Evolutionary conservation across 2,113 vertebrate genomes (phyloP).

Genomic region (Regulus satrapa): DNA sequence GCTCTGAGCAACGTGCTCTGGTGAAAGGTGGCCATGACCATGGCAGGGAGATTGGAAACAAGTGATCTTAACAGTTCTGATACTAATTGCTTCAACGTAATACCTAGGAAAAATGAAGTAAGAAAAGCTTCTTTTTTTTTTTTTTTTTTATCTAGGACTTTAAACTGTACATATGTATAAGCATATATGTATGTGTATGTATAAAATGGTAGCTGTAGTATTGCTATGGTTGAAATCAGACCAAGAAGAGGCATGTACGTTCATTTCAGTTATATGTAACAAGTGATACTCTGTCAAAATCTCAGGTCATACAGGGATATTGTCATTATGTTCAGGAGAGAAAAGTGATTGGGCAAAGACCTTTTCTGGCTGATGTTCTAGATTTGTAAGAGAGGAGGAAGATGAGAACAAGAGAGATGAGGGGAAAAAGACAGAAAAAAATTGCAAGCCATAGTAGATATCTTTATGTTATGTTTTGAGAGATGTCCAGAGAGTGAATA

Average conservation of each 20-base stretch:
- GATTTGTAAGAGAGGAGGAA: background rate
- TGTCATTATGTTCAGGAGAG: background rate
- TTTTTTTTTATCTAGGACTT: background rate
- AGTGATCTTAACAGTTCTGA: background rate
- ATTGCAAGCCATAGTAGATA: background rate
- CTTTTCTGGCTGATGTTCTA: background rate
- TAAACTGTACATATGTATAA: background rate
- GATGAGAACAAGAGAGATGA: background rate
- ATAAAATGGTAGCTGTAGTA: background rate
- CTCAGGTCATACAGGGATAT: background rate
- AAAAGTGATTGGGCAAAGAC: background rate
- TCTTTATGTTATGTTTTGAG: background rate
- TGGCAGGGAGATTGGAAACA: background rate
- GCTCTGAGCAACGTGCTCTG: background rate
- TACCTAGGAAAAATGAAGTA: background rate
- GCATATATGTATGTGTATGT: fast-evolving
- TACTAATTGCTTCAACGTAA: background rate
- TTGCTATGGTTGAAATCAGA: background rate
- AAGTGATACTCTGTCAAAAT: background rate
- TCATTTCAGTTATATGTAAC: background rate
- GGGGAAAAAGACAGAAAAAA: background rate
- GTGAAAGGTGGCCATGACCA: background rate
- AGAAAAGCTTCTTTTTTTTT: background rate
- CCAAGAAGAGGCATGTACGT: background rate
- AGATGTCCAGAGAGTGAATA: background rate